Conservation (phyloP, 2,888 invertebrate species). For the Trissolcus brochymenae region DNA sequence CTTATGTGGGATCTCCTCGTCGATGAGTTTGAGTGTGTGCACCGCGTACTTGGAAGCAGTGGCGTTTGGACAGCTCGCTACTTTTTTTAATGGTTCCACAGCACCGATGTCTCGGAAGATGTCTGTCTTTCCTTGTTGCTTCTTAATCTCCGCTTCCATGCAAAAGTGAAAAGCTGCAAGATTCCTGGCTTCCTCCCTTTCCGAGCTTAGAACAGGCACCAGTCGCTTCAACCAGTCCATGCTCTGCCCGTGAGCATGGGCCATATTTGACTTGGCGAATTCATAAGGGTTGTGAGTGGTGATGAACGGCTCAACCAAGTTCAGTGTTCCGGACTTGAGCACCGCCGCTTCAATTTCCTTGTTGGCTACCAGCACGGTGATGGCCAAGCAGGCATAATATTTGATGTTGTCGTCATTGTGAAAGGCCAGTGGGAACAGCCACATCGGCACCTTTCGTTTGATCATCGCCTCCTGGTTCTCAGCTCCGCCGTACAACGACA, state of each 20-base stretch:
- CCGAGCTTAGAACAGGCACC: conserved; percentile 95
- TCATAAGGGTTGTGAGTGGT: conserved; percentile 95
- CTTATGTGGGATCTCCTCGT: conserved; percentile 98
- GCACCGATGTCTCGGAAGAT: conserved; percentile 96
- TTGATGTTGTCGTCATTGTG: conserved; percentile 97
- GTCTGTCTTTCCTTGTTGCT: conserved; percentile 92
- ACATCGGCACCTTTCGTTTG: conserved; percentile 93
- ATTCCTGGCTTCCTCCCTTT: conserved; percentile 96
- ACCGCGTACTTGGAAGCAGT: conserved; percentile 98
- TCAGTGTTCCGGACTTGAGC: conserved; percentile 95
- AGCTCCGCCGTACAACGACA: conserved; percentile 96
- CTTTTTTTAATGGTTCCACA: conserved; percentile 94
- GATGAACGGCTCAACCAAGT: conserved; percentile 97
- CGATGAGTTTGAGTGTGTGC: conserved; percentile 92
- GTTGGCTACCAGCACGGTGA: conserved; percentile 96
- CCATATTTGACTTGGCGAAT: conserved; percentile 93
- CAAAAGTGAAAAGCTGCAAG: conserved; percentile 98
- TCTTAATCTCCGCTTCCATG: conserved; percentile 99
- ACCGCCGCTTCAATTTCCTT: conserved; percentile 99
- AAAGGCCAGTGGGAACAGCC: conserved; percentile 98
- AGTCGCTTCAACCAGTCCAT: conserved; percentile 95
- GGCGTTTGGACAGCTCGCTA: conserved; percentile 98
- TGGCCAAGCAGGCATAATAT: conserved; percentile 98
- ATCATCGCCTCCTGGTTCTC: conserved; percentile 99
- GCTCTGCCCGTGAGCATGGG: conserved; percentile 97